Evolutionary conservation across 1,140 invertebrate species (phyloP), one percentile per base, ranked within the genome.

Genomic region (Ceratosolen fusciceps): DNA sequence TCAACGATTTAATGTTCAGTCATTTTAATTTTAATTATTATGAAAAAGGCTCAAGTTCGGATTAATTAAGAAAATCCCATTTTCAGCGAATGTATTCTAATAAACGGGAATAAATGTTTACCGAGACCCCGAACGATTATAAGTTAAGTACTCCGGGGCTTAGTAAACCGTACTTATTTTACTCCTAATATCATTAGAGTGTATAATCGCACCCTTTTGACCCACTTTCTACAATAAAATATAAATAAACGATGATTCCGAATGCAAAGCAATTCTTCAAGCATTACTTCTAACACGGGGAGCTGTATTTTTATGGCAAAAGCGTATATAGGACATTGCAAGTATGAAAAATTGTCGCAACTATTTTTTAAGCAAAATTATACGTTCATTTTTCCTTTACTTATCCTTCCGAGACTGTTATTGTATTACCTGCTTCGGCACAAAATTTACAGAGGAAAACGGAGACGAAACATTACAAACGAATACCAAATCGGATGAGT

Each of bases 141-240:
- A 24, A 43, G 21, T 43, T 24, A 9, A 43, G 65, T 43, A 2
- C 12, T 39, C n/a, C n/a, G n/a, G n/a, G 37, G 37, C n/a, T 14
- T 24, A 68, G 37, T 43, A 43, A 68, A 68, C 43, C 24, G 21
- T 24, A 68, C 21, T 68, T 3, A n/a, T 68, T 68, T 68, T 43
- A 68, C n/a, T 24, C 19, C 24, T 68, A 54, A 67, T 34, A 49
- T 34, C 54, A n/a, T 71, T 19, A 5, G 43, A 21, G 29, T 71
- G 34, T 49, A 39, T 14, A 75, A 65, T 65, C 1, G 43, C 43
- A 75, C 24, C 43, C 56, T 75, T 75, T 75, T 37, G 58, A 75
- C 73, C 73, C 29, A 75, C 16, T 75, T 75, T 26, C 10, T 1
- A 7, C 47, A 10, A 10, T 14, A 60, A 2, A 12, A 21, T 9